Evolutionary conservation across 2,888 invertebrate genomes (phyloP).

Genomic region (Drosophila cyrtoloma): DNA sequence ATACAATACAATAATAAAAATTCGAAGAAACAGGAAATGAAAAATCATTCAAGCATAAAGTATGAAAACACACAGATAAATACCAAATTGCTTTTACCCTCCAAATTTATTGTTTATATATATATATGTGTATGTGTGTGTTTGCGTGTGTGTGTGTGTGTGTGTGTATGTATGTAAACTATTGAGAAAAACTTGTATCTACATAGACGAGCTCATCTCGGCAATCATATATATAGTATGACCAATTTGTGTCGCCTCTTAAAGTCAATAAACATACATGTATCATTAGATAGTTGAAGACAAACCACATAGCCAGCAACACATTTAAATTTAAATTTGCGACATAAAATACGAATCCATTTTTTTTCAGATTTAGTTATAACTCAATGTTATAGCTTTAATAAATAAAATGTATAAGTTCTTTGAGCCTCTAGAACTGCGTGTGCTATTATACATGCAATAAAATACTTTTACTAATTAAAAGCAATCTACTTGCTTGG

Average conservation of each 20-base stretch:
- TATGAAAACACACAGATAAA: constrained; percentile 76
- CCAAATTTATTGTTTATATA: constrained; percentile 45
- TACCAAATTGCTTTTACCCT: constrained; percentile 64
- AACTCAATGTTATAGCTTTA: neutral
- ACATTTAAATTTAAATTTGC: constrained; percentile 31
- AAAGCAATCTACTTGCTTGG: constrained; percentile 42
- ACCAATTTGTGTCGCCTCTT: neutral
- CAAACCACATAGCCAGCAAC: constrained; percentile 9
- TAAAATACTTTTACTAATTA: constrained; percentile 69
- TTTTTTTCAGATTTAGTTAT: neutral
- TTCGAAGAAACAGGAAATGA: constrained; percentile 67
- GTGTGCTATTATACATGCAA: constrained; percentile 6
- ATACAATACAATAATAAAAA: constrained; percentile 58
- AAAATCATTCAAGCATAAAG: constrained; percentile 76
- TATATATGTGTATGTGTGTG: neutral
- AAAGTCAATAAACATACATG: constrained; percentile 1
- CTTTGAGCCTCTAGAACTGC: neutral
- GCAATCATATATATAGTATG: neutral
- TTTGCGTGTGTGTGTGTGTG: neutral
- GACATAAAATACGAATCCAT: neutral
- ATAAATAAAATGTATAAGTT: neutral
- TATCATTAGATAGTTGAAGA: neutral
- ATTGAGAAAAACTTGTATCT: constrained; percentile 17
- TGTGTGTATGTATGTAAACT: constrained; percentile 20
- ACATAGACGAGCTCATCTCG: constrained; percentile 3